Conservation (phyloP, 2,113 vertebrate species). For the Campylomormyrus numenius region DNA sequence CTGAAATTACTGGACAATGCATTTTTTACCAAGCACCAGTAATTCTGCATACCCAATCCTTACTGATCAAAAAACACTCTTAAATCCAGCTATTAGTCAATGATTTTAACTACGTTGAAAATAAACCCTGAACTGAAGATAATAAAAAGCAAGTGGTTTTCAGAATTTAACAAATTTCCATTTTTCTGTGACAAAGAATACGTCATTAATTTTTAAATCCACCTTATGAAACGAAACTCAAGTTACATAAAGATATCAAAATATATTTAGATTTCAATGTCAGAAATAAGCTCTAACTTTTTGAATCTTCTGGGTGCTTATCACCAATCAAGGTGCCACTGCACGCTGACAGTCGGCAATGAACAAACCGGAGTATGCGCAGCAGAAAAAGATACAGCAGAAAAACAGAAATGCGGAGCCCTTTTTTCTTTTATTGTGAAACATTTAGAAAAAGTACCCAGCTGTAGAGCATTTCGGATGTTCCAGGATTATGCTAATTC, state of each 20-base stretch:
- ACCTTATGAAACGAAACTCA: not conserved
- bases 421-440: not conserved
- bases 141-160: not conserved
- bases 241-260: not conserved
- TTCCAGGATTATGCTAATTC: not conserved
- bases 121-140: not conserved
- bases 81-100: not conserved
- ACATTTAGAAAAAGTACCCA: not conserved
- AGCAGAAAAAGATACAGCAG: not conserved
- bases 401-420: not conserved
- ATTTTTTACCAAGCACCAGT: not conserved
- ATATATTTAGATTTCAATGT: not conserved
- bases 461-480: not conserved
- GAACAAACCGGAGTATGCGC: not conserved
- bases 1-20: not conserved
- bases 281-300: not conserved
- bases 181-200: not conserved
- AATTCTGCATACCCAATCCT: not conserved
- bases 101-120: not conserved
- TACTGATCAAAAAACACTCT: not conserved
- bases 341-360: not conserved
- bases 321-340: not conserved
- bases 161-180: not conserved
- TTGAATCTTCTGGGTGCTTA: not conserved
- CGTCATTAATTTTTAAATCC: not conserved